These are phyloP conservation scores for Chironomus tepperi DNA, from an alignment of 1,140 invertebrate genomes.

Conservation along the genomic window DNA sequence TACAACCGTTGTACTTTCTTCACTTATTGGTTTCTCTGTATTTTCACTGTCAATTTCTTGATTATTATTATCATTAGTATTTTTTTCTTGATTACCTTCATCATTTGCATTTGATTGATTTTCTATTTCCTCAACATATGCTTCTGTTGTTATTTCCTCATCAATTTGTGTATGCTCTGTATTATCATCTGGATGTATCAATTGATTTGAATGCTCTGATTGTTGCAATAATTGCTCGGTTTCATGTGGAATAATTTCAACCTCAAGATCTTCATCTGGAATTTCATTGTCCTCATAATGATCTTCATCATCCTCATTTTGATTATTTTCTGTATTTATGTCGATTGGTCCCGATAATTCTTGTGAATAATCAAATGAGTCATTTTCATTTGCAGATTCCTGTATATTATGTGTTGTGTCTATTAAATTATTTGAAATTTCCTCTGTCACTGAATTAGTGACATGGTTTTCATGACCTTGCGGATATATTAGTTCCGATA, in stretches of 20 bases:
- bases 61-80: slow-evolving; percentile 2
- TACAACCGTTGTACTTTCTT: background rate
- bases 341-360: slow-evolving; percentile 36
- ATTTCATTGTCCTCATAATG: slow-evolving; percentile 23
- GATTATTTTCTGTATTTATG: background rate
- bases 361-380: slow-evolving; percentile 29
- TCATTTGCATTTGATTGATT: background rate
- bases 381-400: slow-evolving; percentile 29
- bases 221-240: background rate
- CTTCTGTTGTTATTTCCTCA: background rate
- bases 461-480: slow-evolving; percentile 27
- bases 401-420: slow-evolving; percentile 27
- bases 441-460: slow-evolving; percentile 26
- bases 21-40: background rate
- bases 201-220: slow-evolving; percentile 10
- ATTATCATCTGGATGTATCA: background rate
- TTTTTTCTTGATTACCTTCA: background rate
- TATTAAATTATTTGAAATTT: slow-evolving; percentile 25
- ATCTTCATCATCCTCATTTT: background rate
- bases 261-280: background rate
- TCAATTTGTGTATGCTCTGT: background rate
- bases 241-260: slow-evolving; percentile 4
- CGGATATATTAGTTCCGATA: slow-evolving; percentile 34
- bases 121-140: background rate
- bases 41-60: background rate